A percentile compares a stretch with the other conserved stretches of the same genome.
These are phyloP conservation scores for Zingel zingel DNA, from an alignment of 2,113 vertebrate species.

Conservation along the genomic window DNA sequence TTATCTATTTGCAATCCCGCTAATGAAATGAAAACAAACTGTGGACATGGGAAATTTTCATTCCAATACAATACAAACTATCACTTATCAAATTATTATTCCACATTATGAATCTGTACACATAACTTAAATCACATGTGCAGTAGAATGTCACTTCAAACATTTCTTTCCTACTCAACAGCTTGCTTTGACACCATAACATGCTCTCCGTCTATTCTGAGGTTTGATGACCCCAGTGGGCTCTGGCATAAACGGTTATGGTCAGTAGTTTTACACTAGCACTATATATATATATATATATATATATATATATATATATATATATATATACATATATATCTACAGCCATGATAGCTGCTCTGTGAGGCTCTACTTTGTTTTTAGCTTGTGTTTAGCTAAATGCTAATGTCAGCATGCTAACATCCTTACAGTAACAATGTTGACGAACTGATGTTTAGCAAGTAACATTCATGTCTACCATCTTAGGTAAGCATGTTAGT, in stretches of 20 bases:
- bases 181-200: conserved; percentile 14
- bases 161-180: not conserved
- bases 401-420: not conserved
- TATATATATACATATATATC: not conserved
- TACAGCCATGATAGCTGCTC: not conserved
- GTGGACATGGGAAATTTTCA: not conserved
- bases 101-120: not conserved
- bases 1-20: not conserved
- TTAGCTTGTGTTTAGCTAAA: not conserved
- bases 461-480: not conserved
- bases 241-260: not conserved
- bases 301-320: too few species aligned
- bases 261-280: not conserved
- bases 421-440: too few species aligned
- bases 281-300: too few species aligned
- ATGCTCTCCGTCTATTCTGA: not conserved
- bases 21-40: conserved; percentile 16
- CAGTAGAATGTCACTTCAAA: not conserved
- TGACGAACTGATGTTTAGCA: not conserved
- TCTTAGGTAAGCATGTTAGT: not conserved
- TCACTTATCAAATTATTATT: not conserved
- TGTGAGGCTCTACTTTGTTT: too few species aligned
- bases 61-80: not conserved
- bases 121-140: not conserved
- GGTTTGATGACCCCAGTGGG: not conserved